Evolutionary conservation across 2,888 invertebrate species (phyloP), one percentile per base, ranked within the genome.

Genomic region (Drosophila affinis): DNA sequence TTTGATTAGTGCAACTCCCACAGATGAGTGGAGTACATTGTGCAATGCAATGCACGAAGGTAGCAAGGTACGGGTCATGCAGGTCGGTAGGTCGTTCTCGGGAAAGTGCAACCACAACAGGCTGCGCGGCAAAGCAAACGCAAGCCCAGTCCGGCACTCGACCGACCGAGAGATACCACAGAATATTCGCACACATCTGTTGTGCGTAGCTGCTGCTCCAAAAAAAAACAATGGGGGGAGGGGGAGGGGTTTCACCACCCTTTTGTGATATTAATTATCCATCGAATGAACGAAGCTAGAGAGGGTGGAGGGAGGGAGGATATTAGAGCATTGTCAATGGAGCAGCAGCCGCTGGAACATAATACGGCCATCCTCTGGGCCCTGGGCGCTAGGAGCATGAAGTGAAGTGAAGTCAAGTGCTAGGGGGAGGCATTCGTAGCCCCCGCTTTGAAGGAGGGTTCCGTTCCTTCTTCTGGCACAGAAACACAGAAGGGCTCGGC

Each of bases 81-180:
- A 5, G 24, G 24, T 24, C 5, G 24, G 24, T 5, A 4, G 24
- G 24, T 24, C 24, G 24, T 4, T 24, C 29, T 21, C 34, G 14
- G 17, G 34, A 24, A 68, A 71, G 52, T 55, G 64, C 64, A 63
- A 72, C 77, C 69, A 74, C 68, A 73, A 63, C 52, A 62, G 49
- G 60, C 59, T 52, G 54, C 64, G 70, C 58, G 58, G 59, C 62
- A 68, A 46, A 57, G 24, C 64, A 62, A 70, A 57, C 61, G 63
- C 64, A 48, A 27, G 39, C 39, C 39, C 39, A 39, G 39, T 21
- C 57, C 76, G 58, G 79, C 80, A 84, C 77, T 78, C 81, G 77
- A 81, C 79, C 79, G 72, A 9, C 29, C 29, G 46, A 39, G 27
- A 29, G 27, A 51, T 32, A 56, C 62, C 69, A 39, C 56, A 62